A percentile compares a stretch with the other conserved stretches of the same genome.
These are phyloP conservation scores for Sus cebifrons DNA, from an alignment of 2,797 vertebrate genomes.

Conservation along the genomic window DNA sequence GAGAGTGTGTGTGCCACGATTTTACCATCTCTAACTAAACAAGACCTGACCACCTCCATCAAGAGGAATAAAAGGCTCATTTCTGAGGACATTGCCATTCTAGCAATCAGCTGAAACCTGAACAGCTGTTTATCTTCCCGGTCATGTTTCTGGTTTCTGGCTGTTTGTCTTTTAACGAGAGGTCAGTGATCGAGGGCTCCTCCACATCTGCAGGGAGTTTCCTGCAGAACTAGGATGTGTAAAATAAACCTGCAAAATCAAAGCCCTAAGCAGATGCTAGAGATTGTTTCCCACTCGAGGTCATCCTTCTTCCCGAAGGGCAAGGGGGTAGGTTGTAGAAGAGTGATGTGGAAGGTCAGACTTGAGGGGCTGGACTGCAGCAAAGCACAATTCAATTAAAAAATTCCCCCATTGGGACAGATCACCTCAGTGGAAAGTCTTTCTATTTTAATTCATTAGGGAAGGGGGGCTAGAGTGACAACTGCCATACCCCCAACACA, in stretches of 20 bases:
- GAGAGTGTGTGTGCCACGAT: not conserved
- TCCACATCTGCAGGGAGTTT: constrained; percentile 80
- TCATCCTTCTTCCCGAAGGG: constrained; percentile 27
- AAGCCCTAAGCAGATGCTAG: constrained; percentile 66
- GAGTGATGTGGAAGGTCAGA: not conserved
- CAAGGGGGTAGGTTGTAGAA: not conserved
- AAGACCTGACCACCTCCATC: not conserved
- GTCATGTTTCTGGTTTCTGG: constrained; percentile 78
- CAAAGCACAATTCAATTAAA: not conserved
- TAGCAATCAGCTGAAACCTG: constrained; percentile 47
- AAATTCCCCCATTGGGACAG: not conserved
- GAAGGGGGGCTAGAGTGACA: not conserved
- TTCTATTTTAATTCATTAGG: not conserved
- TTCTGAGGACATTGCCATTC: constrained; percentile 47
- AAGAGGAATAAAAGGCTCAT: not conserved
- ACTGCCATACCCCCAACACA: not conserved
- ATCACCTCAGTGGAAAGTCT: not conserved
- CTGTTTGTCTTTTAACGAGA: constrained; percentile 81
- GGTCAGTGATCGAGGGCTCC: constrained; percentile 69
- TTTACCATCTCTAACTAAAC: not conserved
- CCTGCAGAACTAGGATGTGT: constrained; percentile 69
- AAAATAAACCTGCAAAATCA: constrained; percentile 76
- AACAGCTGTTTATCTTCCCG: constrained; percentile 69
- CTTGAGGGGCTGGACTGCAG: not conserved
- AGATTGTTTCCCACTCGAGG: constrained; percentile 41